Conservation (phyloP, 2,888 invertebrate genomes). For the Pachymerium ferrugineum region DNA sequence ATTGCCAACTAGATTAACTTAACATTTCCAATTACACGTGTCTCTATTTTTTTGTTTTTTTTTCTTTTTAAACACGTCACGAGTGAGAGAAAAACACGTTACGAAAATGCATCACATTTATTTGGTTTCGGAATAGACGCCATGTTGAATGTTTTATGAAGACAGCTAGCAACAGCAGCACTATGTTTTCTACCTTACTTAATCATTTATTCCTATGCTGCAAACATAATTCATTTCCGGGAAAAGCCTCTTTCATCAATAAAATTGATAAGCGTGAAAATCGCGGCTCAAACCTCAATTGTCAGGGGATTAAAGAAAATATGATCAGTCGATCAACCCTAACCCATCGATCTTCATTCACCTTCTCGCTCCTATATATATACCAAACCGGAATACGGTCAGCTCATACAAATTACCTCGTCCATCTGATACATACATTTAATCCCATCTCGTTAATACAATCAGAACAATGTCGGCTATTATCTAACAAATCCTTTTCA, state of each 20-base stretch:
- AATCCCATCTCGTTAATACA: too few species aligned
- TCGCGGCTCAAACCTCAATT: constrained; percentile 13
- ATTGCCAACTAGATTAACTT: too few species aligned
- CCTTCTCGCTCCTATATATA: too few species aligned
- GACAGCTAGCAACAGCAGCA: background rate
- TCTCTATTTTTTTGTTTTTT: too few species aligned
- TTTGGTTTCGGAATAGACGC: background rate
- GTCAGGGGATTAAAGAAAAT: constrained; percentile 10
- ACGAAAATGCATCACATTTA: constrained; percentile 31
- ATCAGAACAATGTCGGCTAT: too few species aligned
- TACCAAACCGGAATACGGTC: too few species aligned
- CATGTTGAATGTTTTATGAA: constrained; percentile 11
- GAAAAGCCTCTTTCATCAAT: constrained; percentile 1
- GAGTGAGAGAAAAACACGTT: constrained; percentile 34
- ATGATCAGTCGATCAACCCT: background rate
- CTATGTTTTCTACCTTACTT: constrained; percentile 1
- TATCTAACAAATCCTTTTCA: too few species aligned
- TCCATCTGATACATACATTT: too few species aligned
- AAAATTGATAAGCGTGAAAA: constrained; percentile 19
- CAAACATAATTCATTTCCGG: constrained; percentile 1
- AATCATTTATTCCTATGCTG: constrained; percentile 7
- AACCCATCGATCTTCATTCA: constrained; percentile 8
- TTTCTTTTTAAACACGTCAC: constrained; percentile 27
- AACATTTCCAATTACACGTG: too few species aligned
- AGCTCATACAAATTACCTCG: too few species aligned